Evolutionary conservation across 92 coral and sea anemone species (phyloP), one percentile per base, ranked within the genome.

Genomic region (Palythoa caribaeorum): DNA sequence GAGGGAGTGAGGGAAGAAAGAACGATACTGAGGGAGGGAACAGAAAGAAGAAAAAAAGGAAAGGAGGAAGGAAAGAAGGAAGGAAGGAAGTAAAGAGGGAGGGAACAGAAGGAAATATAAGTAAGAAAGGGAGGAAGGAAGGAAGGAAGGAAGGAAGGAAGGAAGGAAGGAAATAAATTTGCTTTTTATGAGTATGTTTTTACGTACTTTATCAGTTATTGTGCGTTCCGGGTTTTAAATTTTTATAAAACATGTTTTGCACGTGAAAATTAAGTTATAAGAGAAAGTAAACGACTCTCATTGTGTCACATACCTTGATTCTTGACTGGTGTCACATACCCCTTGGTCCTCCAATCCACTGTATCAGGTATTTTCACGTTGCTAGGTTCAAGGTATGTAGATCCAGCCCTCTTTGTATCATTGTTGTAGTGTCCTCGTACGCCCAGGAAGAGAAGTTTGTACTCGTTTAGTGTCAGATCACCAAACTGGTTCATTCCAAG

Each of bases 251-350:
- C 39, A 9, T 10, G 16, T 6, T 70, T 11, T 0, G 36, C 13
- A 17, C 15, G 38, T 35, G 39, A 35, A 9, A 36, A 20, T 20
- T 62, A 83, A 65, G 38, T 57, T 47, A 15, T 28, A 68, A 8
- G 36, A 68, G 12, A 20, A 28, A 35, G 13, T 68, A 28, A 21
- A 11, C 12, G 5, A 1, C 73, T 9, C 3, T 10, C 36, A 19
- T 9, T 14, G 16, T 3, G 47, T 38, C 6, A 9, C 68, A 15
- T 83, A 91, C 98, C 92, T 88, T 94, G 98, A 83, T 93, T 85
- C 76, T 94, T 93, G 51, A 96, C 98, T 2, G 90, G 90, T 35
- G 98, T 93, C n/a, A 96, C 98, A 73, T 95, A 96, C 1, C 98
- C 98, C 83, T 93, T 79, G 1, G 81, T 78, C 28, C 98, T 91